Evolutionary conservation across 2,797 vertebrate genomes (phyloP).

Genomic region (Mormyrus proboscirostris): DNA sequence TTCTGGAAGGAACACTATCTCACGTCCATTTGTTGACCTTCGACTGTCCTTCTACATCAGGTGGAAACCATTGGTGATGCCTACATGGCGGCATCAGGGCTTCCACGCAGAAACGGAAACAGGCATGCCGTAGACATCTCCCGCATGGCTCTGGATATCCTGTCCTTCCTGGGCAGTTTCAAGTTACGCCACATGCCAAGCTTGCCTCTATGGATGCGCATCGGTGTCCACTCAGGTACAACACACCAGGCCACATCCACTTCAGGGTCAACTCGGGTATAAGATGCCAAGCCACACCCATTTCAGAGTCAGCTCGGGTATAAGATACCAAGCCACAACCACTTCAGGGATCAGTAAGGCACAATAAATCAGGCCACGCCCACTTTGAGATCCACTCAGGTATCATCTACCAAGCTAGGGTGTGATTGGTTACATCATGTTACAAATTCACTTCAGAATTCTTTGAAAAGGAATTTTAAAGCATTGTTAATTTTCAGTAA

Average conservation of each 20-base stretch:
- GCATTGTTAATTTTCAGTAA: not conserved
- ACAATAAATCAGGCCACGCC: not conserved
- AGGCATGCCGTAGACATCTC: constrained; percentile 85
- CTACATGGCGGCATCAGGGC: constrained; percentile 91
- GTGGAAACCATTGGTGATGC: constrained; percentile 96
- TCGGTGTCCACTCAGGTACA: not conserved
- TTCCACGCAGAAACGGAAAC: constrained; percentile 85
- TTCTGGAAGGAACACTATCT: constrained; percentile 6
- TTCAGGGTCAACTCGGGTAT: not conserved
- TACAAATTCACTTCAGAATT: not conserved
- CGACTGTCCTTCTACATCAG: constrained; percentile 46
- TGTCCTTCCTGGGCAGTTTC: constrained; percentile 87
- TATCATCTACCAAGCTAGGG: not conserved
- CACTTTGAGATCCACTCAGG: not conserved
- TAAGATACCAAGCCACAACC: not conserved
- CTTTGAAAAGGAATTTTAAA: not conserved
- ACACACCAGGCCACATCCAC: not conserved
- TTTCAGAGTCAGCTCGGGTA: not conserved
- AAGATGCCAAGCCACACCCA: not conserved
- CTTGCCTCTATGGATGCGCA: constrained; percentile 88
- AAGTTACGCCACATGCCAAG: constrained; percentile 81
- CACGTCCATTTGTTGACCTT: not conserved
- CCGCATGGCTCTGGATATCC: constrained; percentile 89
- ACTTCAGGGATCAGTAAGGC: not conserved
- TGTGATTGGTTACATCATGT: not conserved